Base-by-base conservation (phyloP, 2,113 vertebrate genomes). In the Aepyceros melampus region DNA sequence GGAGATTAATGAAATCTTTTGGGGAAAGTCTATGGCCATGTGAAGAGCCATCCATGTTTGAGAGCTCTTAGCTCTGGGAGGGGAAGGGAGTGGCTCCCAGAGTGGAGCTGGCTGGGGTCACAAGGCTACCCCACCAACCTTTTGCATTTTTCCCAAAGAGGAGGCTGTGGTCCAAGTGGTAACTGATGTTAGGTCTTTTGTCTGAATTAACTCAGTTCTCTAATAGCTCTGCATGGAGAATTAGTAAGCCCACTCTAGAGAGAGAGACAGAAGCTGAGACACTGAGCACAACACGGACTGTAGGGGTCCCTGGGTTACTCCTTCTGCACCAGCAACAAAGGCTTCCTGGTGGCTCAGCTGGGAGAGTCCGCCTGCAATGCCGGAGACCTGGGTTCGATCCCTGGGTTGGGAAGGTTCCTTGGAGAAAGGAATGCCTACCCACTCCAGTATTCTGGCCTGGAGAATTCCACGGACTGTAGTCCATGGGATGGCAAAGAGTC, bases 1-100 rank as follows among this genome's bases (percentile, higher is more conserved):
- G 53, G 79, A 78, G 51, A 56, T 31, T 6, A 31, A 90, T 85
- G 91, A 86, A 60, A 16, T n/a, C 31, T 55, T 85, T 60, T 85
- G 83, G 40, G 89, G 82, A 82, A 74, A 36, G 74, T 85, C n/a
- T 51, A 53, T 11, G 43, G 40, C 2, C 4, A 43, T 16, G 16
- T 49, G 86, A 78, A 83, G 8, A 53, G 14, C 2, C 21, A 0
- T 29, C 14, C 55, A 53, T 13, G 15, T 76, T 45, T 29, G 19
- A 58, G 33, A 43, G 36, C 36, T 12, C 23, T 47, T 6, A 23
- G 31, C 58, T 94, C 84, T 3, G 7, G 21, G n/a, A 49, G 9
- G 23, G 2, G 36, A 14, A 36, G 4, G 31, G 14, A 13, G 49
- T 1, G 33, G 13, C 33, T 84, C 51, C 23, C 17, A 6, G 55